Evolutionary conservation across 2,113 vertebrate species (phyloP).

Genomic region (Lagopus leucura): DNA sequence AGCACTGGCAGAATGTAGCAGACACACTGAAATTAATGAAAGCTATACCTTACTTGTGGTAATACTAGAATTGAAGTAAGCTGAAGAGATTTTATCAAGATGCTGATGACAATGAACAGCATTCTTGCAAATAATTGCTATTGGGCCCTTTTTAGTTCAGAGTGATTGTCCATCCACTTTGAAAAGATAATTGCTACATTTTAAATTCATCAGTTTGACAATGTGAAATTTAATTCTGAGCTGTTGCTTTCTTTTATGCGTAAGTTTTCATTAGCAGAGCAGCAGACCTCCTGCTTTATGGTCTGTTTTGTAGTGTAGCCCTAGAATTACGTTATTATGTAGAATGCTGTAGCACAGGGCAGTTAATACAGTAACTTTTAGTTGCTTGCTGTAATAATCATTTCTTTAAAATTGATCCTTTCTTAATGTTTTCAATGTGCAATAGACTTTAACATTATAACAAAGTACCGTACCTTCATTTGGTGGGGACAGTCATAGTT

Average conservation of each 20-base stretch:
- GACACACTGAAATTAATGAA: neutral
- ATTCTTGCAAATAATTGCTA: neutral
- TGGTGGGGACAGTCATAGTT: neutral
- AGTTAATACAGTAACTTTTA: neutral
- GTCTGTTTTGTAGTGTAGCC: neutral
- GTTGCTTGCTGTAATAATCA: neutral
- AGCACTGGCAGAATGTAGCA: neutral
- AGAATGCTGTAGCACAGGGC: rapidly evolving
- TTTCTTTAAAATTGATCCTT: neutral
- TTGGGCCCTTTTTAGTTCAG: neutral
- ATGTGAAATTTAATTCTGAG: neutral
- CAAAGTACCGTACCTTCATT: neutral
- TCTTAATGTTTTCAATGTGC: neutral
- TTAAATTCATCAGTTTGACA: neutral
- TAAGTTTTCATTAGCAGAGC: neutral
- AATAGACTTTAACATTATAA: too few species aligned
- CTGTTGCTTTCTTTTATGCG: neutral
- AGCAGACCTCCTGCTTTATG: neutral
- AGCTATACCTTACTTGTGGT: neutral
- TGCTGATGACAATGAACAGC: neutral
- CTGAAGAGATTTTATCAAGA: neutral
- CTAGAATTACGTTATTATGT: neutral
- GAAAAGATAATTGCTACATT: neutral
- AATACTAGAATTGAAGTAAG: neutral
- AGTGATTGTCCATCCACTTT: neutral